A percentile compares a stretch with the other conserved stretches of the same genome.
Evolutionary conservation across 1,140 invertebrate genomes (phyloP).

Genomic region (Bilobella aurantiaca): DNA sequence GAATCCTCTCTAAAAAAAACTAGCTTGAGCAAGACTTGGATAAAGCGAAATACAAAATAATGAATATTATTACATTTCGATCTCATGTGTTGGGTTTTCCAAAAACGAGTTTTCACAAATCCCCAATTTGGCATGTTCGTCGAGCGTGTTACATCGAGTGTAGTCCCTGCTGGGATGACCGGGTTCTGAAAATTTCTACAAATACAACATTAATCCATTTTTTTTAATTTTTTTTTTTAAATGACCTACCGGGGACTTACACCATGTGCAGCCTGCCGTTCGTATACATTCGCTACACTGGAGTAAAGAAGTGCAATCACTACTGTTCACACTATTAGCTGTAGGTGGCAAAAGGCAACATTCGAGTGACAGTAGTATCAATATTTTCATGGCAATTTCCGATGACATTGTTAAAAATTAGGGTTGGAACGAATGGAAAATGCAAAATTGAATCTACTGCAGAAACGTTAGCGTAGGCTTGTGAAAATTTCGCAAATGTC

Average conservation of each 20-base stretch:
- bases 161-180: neutral
- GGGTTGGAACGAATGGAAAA: too few relatives aligned
- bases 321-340: too few relatives aligned
- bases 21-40: too few relatives aligned
- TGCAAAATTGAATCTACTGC: too few relatives aligned
- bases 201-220: neutral
- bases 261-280: slow-evolving; percentile 20
- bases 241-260: slow-evolving; percentile 17
- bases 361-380: too few relatives aligned
- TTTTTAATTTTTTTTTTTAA: neutral
- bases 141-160: slow-evolving; percentile 17
- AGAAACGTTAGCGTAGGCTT: too few relatives aligned
- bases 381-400: too few relatives aligned
- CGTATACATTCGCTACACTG: slow-evolving; percentile 17
- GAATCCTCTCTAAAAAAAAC: neutral
- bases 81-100: slow-evolving; percentile 13
- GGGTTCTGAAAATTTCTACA: slow-evolving; percentile 11
- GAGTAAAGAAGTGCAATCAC: neutral
- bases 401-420: too few relatives aligned
- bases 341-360: too few relatives aligned
- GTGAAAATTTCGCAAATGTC: too few relatives aligned
- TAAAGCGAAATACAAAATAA: neutral
- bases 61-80: neutral
- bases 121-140: neutral
- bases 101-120: slow-evolving; percentile 2